Evolutionary conservation across 2,113 vertebrate species (phyloP).

Genomic region (Bos taurus): ARS-UCD2.0 NC_037339.1:40617501-40618000

Average conservation of each 20-base stretch:
- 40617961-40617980: background rate
- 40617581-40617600: background rate
- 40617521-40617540: background rate
- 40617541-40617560: background rate
- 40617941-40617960: background rate
- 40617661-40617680: accelerated
- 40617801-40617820: too few relatives aligned
- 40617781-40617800: too few relatives aligned
- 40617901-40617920: background rate
- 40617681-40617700: too few relatives aligned
- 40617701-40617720: too few relatives aligned
- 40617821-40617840: too few relatives aligned
- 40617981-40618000: slow-evolving; percentile 6
- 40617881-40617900: background rate
- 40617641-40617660: too few relatives aligned
- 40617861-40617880: background rate
- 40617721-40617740: too few relatives aligned
- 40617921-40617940: background rate
- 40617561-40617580: background rate
- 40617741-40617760: too few relatives aligned
- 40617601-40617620: background rate
- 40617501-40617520: background rate
- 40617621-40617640: background rate
- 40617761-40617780: too few relatives aligned
- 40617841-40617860: too few relatives aligned